Evolutionary conservation across 92 coral and sea anemone species (phyloP).

Genomic region (Diadumene lineata): DNA sequence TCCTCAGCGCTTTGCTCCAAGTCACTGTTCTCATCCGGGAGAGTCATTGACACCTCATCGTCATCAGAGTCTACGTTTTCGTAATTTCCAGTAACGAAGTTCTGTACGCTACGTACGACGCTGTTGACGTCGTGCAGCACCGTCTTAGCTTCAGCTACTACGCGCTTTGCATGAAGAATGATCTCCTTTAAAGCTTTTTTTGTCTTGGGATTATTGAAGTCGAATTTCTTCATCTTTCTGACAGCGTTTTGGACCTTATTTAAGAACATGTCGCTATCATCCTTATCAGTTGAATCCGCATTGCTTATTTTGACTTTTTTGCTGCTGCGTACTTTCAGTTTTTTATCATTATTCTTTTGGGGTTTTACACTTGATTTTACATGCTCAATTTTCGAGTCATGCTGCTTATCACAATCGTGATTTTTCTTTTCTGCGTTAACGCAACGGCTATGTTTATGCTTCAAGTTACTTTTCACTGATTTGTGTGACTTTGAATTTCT

Average conservation of each 20-base stretch:
- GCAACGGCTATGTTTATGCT: background rate
- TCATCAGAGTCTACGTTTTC: constrained; percentile 12
- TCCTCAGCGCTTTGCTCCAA: constrained; percentile 6
- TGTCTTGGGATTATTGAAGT: constrained; percentile 44
- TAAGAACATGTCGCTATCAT: constrained; percentile 20
- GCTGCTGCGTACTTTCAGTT: background rate
- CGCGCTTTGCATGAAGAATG: constrained; percentile 57
- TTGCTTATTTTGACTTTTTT: no score
- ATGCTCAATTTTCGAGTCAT: no score
- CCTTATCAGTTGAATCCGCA: background rate
- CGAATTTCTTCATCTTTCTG: constrained; percentile 41
- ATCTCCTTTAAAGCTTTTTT: constrained; percentile 58
- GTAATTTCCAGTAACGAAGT: constrained; percentile 47
- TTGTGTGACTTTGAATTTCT: background rate
- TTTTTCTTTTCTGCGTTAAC: background rate
- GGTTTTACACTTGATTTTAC: no score
- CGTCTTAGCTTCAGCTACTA: constrained; percentile 67
- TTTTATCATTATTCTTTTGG: background rate
- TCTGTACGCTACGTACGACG: constrained; percentile 58
- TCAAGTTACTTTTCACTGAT: no score
- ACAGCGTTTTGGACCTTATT: constrained; percentile 48
- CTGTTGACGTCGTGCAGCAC: constrained; percentile 64
- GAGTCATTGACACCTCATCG: background rate
- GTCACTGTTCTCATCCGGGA: constrained; percentile 9
- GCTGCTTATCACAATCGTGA: no score